phyloP scores from a whole-genome alignment of 2,888 invertebrate species.

The Philhelius pedissequus region DNA sequence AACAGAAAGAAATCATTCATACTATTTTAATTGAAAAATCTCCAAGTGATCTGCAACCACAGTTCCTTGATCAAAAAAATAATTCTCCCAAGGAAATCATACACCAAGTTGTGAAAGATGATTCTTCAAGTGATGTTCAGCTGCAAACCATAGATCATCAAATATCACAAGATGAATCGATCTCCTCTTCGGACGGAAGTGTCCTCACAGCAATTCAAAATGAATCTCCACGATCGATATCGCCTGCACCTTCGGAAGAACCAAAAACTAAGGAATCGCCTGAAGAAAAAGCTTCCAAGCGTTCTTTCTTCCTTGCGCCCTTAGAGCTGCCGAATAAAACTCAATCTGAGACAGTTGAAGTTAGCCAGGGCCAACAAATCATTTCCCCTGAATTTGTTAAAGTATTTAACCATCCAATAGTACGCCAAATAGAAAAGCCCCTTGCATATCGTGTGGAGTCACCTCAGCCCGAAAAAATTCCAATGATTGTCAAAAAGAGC shows the following conservation, averaged over 20 bases:
- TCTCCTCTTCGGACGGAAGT: conserved; percentile 41
- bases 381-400: background rate
- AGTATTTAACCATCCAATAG: conserved; percentile 26
- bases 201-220: conserved; percentile 18
- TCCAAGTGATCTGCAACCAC: background rate
- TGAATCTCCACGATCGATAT: conserved; percentile 12
- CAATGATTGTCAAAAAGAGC: conserved; percentile 68
- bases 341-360: background rate
- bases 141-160: background rate
- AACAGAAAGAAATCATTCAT: conserved; percentile 73
- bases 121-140: background rate
- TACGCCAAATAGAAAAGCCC: conserved; percentile 32
- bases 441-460: conserved; percentile 72
- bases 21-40: background rate
- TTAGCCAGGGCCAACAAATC: background rate
- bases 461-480: conserved; percentile 57
- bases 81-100: background rate
- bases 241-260: background rate
- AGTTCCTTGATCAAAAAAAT: background rate
- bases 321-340: background rate
- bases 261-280: background rate
- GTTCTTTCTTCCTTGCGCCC: background rate
- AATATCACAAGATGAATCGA: conserved; percentile 21
- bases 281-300: background rate
- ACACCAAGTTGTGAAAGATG: background rate